These are phyloP conservation scores for Istiophorus platypterus DNA, from an alignment of 2,113 vertebrate species.

Conservation along the genomic window DNA sequence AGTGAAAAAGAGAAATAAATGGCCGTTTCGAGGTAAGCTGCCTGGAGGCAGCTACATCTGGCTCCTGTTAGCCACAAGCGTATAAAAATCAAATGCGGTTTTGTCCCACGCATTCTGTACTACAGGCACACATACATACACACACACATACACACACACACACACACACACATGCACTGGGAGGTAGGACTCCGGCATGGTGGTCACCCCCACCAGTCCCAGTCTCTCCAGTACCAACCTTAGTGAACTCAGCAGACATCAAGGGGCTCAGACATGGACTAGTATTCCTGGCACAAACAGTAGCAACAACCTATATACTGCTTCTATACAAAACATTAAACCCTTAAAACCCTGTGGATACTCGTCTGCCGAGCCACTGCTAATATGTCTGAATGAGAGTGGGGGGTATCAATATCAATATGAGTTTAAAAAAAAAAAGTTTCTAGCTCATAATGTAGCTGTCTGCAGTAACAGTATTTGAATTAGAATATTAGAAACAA, in stretches of 20 bases:
- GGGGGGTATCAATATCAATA: slow-evolving; percentile 30
- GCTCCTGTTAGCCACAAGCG: slow-evolving; percentile 80
- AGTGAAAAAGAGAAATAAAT: slow-evolving; percentile 68
- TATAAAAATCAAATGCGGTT: slow-evolving; percentile 79
- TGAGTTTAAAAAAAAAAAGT: background rate
- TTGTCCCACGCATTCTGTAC: slow-evolving; percentile 66
- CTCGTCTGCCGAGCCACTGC: slow-evolving; percentile 22
- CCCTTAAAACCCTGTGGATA: slow-evolving; percentile 42
- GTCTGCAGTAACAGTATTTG: background rate
- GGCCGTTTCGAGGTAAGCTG: slow-evolving; percentile 65
- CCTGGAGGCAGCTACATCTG: slow-evolving; percentile 78
- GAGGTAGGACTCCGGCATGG: slow-evolving; percentile 74
- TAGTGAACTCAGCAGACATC: slow-evolving; percentile 62
- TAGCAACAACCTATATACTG: slow-evolving; percentile 47
- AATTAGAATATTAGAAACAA: background rate
- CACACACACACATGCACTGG: slow-evolving; percentile 40
- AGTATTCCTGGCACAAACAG: slow-evolving; percentile 50
- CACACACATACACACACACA: slow-evolving; percentile 24
- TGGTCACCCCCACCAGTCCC: slow-evolving; percentile 73
- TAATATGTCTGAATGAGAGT: slow-evolving; percentile 56
- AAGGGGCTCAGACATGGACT: slow-evolving; percentile 67
- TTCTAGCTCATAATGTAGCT: background rate
- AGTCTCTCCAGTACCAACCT: slow-evolving; percentile 45
- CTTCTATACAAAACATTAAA: slow-evolving; percentile 47
- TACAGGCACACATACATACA: slow-evolving; percentile 42